Conservation (phyloP, 2,797 vertebrate species). For the Gephyroberyx darwinii region DNA sequence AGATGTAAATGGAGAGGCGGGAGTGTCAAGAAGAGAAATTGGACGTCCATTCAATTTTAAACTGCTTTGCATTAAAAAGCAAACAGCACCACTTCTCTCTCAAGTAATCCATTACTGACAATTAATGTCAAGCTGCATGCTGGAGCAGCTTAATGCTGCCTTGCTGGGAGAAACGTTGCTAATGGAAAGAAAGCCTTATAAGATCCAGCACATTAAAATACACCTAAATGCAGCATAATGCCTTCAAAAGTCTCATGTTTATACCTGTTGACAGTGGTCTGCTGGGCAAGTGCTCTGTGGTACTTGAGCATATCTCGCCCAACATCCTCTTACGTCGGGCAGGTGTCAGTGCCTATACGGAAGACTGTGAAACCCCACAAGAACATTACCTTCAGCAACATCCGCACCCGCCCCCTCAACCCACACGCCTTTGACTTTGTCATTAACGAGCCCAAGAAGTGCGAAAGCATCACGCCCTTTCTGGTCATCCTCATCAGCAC, state of each 20-base stretch:
- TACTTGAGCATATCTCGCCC: conserved; percentile 94
- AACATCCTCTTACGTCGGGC: conserved; percentile 89
- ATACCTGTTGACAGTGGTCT: conserved; percentile 95
- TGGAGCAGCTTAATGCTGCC: conserved; percentile 85
- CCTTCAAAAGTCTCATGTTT: conserved; percentile 98
- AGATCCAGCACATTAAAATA: conserved; percentile 77
- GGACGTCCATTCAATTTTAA: conserved; percentile 50
- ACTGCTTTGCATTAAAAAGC: conserved; percentile 61
- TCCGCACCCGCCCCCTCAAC: conserved; percentile 94
- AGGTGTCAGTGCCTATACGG: conserved; percentile 85
- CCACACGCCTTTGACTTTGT: conserved; percentile 94
- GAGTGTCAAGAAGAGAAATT: conserved; percentile 58
- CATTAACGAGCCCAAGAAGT: conserved; percentile 96
- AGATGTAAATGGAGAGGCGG: conserved; percentile 78
- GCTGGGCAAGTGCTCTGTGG: conserved; percentile 98
- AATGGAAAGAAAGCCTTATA: conserved; percentile 79
- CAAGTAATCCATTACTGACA: conserved; percentile 77
- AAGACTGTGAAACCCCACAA: conserved; percentile 84
- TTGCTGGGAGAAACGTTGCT: conserved; percentile 74
- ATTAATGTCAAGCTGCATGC: conserved; percentile 80
- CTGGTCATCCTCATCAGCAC: conserved; percentile 97
- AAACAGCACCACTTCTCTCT: conserved; percentile 66
- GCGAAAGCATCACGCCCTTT: conserved; percentile 88
- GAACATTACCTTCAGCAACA: conserved; percentile 93
- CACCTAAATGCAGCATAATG: conserved; percentile 89